Conservation (phyloP, 2,888 invertebrate species). For the Trisateles emortualis region DNA sequence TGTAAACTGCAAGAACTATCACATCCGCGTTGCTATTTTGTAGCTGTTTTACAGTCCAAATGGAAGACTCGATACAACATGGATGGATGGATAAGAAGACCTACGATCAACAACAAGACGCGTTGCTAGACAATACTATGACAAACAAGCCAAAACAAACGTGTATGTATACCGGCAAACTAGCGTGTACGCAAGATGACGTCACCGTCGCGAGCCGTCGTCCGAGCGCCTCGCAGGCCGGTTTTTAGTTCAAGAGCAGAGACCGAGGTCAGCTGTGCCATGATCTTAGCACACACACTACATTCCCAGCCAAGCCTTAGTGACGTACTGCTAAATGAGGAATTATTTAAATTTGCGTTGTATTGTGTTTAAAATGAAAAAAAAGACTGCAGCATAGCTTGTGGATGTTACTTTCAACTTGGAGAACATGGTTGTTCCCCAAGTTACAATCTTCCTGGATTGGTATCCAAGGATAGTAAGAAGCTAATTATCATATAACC, state of each 20-base stretch:
- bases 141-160: conserved; percentile 37
- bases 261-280: conserved; percentile 57
- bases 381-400: too few relatives aligned
- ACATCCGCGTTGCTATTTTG: too few relatives aligned
- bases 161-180: conserved; percentile 22
- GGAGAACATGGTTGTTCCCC: too few relatives aligned
- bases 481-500: too few relatives aligned
- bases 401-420: too few relatives aligned
- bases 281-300: conserved; percentile 37
- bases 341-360: conserved; percentile 1
- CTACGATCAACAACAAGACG: background rate
- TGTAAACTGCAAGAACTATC: too few relatives aligned
- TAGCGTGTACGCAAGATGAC: conserved; percentile 55
- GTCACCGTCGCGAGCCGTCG: conserved; percentile 50
- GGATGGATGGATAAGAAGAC: too few relatives aligned
- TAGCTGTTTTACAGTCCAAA: too few relatives aligned
- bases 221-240: conserved; percentile 55
- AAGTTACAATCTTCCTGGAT: too few relatives aligned
- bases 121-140: conserved; percentile 17
- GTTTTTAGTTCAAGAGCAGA: conserved; percentile 80
- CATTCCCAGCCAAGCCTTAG: conserved; percentile 34
- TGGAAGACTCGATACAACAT: too few relatives aligned
- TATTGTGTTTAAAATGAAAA: background rate
- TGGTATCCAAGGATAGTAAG: too few relatives aligned
- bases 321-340: conserved; percentile 7